These are phyloP conservation scores for Clarias pachynema DNA, from an alignment of 2,797 vertebrate genomes.

Conservation along the genomic window DNA sequence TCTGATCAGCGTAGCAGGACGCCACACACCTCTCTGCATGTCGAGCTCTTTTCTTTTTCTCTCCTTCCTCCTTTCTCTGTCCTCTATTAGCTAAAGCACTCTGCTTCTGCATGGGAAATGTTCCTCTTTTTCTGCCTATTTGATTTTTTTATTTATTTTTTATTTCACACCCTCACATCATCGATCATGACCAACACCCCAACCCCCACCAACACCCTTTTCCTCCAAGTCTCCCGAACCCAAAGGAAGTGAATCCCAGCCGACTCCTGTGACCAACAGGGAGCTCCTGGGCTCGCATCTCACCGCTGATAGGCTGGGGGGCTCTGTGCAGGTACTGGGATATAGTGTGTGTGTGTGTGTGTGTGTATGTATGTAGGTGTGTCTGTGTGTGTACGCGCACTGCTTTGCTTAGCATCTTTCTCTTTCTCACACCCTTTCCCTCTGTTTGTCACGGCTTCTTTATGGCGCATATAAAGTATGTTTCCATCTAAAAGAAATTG, in stretches of 20 bases:
- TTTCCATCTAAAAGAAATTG: not conserved
- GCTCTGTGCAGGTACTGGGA: slow-evolving; percentile 86
- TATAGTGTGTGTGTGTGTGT: slow-evolving; percentile 62
- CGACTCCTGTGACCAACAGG: slow-evolving; percentile 82
- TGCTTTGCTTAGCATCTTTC: slow-evolving; percentile 10
- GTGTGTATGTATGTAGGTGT: slow-evolving; percentile 7
- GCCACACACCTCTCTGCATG: not conserved
- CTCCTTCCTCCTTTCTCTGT: not conserved
- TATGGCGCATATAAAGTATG: not conserved
- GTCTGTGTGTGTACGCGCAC: not conserved
- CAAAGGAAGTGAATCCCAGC: slow-evolving; percentile 85
- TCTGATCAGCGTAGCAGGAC: not conserved
- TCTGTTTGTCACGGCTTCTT: not conserved
- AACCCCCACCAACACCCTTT: slow-evolving; percentile 19
- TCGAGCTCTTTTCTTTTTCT: slow-evolving; percentile 13
- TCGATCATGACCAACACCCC: slow-evolving; percentile 16
- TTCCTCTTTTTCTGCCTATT: slow-evolving; percentile 55
- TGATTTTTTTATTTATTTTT: slow-evolving; percentile 30
- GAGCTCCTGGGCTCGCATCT: slow-evolving; percentile 85
- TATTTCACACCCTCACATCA: slow-evolving; percentile 45
- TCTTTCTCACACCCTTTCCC: slow-evolving; percentile 37
- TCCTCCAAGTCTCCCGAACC: slow-evolving; percentile 77
- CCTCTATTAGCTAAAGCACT: slow-evolving; percentile 36
- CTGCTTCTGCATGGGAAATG: slow-evolving; percentile 53
- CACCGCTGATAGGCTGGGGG: slow-evolving; percentile 85